Conservation (phyloP, 2,888 invertebrate genomes). For the Arrhopalites spinosus region DNA sequence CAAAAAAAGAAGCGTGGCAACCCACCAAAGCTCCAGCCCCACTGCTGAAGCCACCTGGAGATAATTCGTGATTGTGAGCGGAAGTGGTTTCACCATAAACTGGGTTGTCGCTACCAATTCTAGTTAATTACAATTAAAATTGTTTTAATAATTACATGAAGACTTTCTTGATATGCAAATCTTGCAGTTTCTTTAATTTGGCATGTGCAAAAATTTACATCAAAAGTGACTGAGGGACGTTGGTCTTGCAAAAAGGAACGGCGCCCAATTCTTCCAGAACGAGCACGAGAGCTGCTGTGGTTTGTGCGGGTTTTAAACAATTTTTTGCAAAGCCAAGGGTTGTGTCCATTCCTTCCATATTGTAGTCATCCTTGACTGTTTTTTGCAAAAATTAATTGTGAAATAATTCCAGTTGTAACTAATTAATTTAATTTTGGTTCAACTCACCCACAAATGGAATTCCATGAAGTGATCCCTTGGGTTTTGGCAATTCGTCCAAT, state of each 20-base stretch:
- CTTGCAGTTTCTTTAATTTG: constrained; percentile 49
- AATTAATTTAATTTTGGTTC: constrained; percentile 46
- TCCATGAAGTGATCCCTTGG: constrained; percentile 57
- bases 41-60: constrained; percentile 45
- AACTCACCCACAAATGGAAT: constrained; percentile 59
- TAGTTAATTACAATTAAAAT: too few relatives aligned
- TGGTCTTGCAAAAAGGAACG: constrained; percentile 58
- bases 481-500: constrained; percentile 39
- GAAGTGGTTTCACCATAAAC: constrained; percentile 57
- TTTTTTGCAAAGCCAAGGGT: constrained; percentile 57
- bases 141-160: too few relatives aligned
- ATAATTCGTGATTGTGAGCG: constrained; percentile 50
- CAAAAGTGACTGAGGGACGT: constrained; percentile 59
- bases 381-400: neutral
- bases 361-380: constrained; percentile 57
- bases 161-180: neutral
- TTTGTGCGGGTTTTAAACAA: constrained; percentile 56
- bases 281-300: constrained; percentile 51
- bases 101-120: constrained; percentile 53
- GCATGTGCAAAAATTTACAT: constrained; percentile 54
- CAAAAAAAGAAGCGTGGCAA: constrained; percentile 60
- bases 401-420: too few relatives aligned
- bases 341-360: constrained; percentile 59
- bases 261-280: constrained; percentile 50
- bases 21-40: constrained; percentile 53